These are phyloP conservation scores for Latrodectus geometricus DNA, from an alignment of 1,140 invertebrate genomes.

Conservation along the genomic window DNA sequence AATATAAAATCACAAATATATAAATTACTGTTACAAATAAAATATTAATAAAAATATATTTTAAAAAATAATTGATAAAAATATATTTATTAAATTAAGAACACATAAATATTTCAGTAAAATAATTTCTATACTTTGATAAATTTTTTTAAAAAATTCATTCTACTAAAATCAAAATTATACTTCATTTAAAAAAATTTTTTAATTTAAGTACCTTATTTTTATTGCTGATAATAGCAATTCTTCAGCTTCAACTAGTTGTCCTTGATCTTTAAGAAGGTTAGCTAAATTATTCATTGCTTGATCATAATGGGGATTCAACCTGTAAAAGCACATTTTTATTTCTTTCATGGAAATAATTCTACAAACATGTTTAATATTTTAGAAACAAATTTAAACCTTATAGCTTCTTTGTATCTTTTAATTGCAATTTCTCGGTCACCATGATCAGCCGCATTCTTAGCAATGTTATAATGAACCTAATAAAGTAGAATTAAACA, in stretches of 20 bases:
- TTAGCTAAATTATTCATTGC: constrained; percentile 98
- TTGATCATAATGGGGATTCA: constrained; percentile 93
- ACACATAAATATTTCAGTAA: no score
- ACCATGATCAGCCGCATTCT: constrained; percentile 83
- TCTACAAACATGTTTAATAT: neutral
- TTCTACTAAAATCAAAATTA: no score
- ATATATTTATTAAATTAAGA: no score
- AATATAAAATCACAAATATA: no score
- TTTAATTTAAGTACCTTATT: constrained; percentile 74
- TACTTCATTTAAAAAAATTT: no score
- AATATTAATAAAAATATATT: no score
- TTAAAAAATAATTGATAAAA: no score
- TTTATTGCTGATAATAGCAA: constrained; percentile 81
- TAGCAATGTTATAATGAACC: constrained; percentile 95
- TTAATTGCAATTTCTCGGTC: constrained; percentile 77
- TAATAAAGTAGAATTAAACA: neutral
- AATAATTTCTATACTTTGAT: no score
- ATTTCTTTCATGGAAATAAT: neutral
- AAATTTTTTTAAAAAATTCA: no score
- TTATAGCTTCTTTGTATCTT: constrained; percentile 83
- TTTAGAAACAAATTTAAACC: constrained; percentile 70
- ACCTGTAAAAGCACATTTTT: constrained; percentile 69
- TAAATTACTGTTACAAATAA: no score
- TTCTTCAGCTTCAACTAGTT: constrained; percentile 80
- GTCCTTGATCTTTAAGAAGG: constrained; percentile 83